Conservation (phyloP, 2,113 vertebrate genomes). For the Hippocampus abdominalis region DNA sequence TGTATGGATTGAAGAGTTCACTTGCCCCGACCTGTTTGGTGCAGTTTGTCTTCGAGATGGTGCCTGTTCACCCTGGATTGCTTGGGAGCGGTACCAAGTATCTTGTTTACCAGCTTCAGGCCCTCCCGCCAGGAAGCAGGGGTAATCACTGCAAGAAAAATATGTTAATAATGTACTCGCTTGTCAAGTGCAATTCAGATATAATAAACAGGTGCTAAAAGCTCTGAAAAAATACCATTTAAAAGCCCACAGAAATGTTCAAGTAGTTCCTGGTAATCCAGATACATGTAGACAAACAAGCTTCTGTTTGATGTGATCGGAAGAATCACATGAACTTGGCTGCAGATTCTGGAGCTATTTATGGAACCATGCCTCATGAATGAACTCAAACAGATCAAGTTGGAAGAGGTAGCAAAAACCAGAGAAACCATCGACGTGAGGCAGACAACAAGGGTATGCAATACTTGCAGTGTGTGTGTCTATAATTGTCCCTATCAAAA, state of each 20-base stretch:
- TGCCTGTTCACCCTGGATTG: constrained; percentile 65
- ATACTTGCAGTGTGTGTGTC: background rate
- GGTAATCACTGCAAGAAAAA: constrained; percentile 68
- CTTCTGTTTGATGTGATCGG: constrained; percentile 45
- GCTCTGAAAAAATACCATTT: background rate
- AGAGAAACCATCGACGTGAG: background rate
- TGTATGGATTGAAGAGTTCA: constrained; percentile 41
- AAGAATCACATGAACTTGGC: constrained; percentile 52
- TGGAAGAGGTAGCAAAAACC: constrained; percentile 14
- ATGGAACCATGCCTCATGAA: constrained; percentile 23
- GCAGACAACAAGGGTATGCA: background rate
- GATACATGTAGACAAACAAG: constrained; percentile 24
- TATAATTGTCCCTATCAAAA: too few species aligned
- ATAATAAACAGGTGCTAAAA: background rate
- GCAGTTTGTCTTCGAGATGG: constrained; percentile 65
- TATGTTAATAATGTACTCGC: background rate
- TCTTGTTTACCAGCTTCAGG: constrained; percentile 87
- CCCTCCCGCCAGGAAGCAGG: constrained; percentile 91
- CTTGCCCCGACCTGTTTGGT: constrained; percentile 64
- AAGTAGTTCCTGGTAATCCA: constrained; percentile 38
- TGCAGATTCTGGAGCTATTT: constrained; percentile 58
- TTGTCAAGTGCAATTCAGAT: background rate
- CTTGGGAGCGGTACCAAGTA: constrained; percentile 82
- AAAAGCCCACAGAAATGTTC: constrained; percentile 1
- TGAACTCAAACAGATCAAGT: constrained; percentile 22